Evolutionary conservation across 2,797 vertebrate genomes (phyloP).

Genomic region (Thripadectes ignobilis): DNA sequence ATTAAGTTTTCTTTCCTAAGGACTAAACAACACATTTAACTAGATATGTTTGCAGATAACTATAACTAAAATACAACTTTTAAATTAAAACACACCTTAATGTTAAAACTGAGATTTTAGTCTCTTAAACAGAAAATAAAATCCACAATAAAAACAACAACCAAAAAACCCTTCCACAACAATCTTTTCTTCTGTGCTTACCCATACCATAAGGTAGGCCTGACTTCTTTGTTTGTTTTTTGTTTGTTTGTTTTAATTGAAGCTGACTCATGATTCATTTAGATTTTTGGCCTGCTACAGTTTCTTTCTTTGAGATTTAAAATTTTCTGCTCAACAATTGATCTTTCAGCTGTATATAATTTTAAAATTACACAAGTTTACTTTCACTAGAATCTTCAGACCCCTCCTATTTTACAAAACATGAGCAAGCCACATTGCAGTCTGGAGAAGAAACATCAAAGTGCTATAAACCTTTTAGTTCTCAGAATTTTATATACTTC

Average conservation of each 20-base stretch:
- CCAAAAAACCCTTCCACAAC: no score
- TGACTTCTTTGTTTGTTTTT: not conserved
- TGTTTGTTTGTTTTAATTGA: not conserved
- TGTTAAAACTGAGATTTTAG: not conserved
- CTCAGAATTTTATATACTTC: not conserved
- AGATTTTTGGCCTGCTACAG: not conserved
- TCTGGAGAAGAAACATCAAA: not conserved
- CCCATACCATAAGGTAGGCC: not conserved
- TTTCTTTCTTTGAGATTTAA: not conserved
- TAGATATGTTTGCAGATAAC: not conserved
- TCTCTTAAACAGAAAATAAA: not conserved
- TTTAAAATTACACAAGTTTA: not conserved
- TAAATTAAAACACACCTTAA: not conserved
- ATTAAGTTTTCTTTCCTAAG: not conserved
- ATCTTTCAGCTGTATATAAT: not conserved
- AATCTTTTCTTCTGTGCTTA: not conserved
- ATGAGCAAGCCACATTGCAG: not conserved
- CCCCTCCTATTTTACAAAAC: not conserved
- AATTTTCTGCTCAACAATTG: not conserved
- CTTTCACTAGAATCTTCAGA: not conserved
- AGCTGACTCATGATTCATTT: not conserved
- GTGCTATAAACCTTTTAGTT: not conserved
- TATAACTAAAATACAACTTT: not conserved
- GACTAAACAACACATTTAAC: not conserved
- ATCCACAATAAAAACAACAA: not conserved